A percentile compares a stretch with the other conserved stretches of the same genome.
These are phyloP conservation scores for Tipula unca DNA, from an alignment of 2,888 invertebrate species.

Conservation along the genomic window DNA sequence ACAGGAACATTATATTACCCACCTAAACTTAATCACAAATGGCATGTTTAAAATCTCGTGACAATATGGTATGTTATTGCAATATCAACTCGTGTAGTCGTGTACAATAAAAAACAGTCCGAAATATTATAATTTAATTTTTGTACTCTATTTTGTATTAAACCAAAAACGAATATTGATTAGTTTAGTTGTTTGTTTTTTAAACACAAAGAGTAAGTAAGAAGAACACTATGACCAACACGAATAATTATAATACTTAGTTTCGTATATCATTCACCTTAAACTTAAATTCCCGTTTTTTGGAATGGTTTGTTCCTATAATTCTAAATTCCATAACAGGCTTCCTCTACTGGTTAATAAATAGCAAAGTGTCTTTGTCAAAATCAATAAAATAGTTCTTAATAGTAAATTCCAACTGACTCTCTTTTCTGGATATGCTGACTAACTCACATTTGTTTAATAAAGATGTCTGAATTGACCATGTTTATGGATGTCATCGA, in stretches of 20 bases:
- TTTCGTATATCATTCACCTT: no score
- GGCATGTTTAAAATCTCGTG: not conserved
- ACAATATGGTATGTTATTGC: not conserved
- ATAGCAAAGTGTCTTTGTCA: no score
- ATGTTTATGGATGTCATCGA: no score
- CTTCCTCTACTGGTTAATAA: no score
- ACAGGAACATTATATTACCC: not conserved
- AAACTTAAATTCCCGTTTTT: no score
- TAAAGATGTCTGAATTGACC: no score
- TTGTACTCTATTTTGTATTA: not conserved
- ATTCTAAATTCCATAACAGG: no score
- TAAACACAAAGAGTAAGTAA: not conserved
- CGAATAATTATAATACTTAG: not conserved
- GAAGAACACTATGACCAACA: not conserved
- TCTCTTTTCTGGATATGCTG: no score
- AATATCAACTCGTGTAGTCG: not conserved
- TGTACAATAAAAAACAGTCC: not conserved
- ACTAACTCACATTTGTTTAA: no score
- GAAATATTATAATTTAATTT: not conserved
- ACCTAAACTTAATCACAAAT: not conserved
- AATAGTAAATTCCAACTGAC: no score
- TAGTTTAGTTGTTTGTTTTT: not conserved
- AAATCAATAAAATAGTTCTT: no score
- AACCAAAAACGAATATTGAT: not conserved
- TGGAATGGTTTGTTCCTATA: no score